A percentile compares a stretch with the other conserved stretches of the same genome.
These are phyloP conservation scores for Argyresthia goedartella DNA, from an alignment of 2,888 invertebrate species.

Conservation along the genomic window DNA sequence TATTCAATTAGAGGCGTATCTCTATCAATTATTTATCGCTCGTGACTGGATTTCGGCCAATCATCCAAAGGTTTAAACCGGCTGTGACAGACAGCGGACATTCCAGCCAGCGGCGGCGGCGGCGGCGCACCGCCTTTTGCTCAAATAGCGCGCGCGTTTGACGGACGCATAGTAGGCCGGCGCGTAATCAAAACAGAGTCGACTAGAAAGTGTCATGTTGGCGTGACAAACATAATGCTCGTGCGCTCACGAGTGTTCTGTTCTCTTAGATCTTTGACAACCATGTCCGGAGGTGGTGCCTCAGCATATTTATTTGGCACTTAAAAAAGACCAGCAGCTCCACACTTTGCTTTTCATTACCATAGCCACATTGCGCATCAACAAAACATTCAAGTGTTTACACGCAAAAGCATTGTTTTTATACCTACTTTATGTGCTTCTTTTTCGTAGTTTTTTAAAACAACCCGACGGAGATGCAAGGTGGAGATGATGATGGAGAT, in stretches of 20 bases:
- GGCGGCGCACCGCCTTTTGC: constrained; percentile 4
- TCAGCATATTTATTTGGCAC: no score
- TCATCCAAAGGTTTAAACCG: constrained; percentile 31
- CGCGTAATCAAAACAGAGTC: constrained; percentile 13
- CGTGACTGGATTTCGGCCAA: constrained; percentile 38
- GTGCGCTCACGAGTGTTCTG: constrained; percentile 17
- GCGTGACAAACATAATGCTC: constrained; percentile 26
- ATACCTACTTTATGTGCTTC: no score
- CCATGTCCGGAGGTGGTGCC: neutral
- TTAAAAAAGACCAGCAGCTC: no score
- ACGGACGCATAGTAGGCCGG: constrained; percentile 3
- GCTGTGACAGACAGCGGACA: constrained; percentile 30
- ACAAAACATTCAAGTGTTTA: no score
- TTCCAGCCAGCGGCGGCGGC: constrained; percentile 8
- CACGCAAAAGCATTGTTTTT: no score
- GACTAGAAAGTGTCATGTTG: constrained; percentile 27
- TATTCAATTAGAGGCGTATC: constrained; percentile 16
- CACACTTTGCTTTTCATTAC: no score
- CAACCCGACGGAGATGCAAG: no score
- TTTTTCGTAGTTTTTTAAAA: no score
- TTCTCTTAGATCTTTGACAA: neutral
- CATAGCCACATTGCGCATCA: no score
- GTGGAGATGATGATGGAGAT: no score
- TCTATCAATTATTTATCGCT: constrained; percentile 26
- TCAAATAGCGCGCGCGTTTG: neutral